A percentile compares a stretch with the other conserved stretches of the same genome.
phyloP scores from a whole-genome alignment of 2,113 vertebrate species.

The Raja brachyura region DNA sequence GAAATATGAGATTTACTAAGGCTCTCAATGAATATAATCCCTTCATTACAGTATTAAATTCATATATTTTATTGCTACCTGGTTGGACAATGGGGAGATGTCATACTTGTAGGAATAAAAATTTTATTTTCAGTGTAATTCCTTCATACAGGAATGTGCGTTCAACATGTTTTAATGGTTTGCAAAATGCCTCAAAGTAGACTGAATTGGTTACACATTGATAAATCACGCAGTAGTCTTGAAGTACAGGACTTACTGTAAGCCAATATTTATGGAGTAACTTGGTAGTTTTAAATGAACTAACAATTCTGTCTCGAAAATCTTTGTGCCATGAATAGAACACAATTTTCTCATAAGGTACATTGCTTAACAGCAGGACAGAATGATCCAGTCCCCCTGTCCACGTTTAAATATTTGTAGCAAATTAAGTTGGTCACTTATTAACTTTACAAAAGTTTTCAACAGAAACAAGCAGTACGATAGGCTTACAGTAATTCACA shows the following conservation, averaged over 20 bases:
- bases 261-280: neutral
- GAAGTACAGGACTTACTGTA: neutral
- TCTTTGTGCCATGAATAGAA: slow-evolving; percentile 6
- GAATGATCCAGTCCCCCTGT: neutral
- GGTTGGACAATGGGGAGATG: slow-evolving; percentile 16
- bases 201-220: slow-evolving; percentile 28
- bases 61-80: neutral
- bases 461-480: neutral
- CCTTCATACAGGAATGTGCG: neutral
- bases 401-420: slow-evolving; percentile 1
- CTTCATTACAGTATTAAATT: slow-evolving; percentile 26
- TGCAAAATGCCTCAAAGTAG: neutral
- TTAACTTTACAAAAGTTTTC: neutral
- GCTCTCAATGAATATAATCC: slow-evolving; percentile 8
- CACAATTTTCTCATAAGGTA: slow-evolving; percentile 10
- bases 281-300: slow-evolving; percentile 16
- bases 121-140: neutral
- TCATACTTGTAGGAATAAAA: neutral
- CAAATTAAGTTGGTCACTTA: neutral
- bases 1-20: neutral
- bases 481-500: neutral
- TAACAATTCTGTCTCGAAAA: neutral
- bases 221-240: neutral
- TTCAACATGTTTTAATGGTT: neutral
- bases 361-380: slow-evolving; percentile 2